Base-by-base conservation (phyloP, 2,888 invertebrate genomes). In the Melinaea menophilus region DNA sequence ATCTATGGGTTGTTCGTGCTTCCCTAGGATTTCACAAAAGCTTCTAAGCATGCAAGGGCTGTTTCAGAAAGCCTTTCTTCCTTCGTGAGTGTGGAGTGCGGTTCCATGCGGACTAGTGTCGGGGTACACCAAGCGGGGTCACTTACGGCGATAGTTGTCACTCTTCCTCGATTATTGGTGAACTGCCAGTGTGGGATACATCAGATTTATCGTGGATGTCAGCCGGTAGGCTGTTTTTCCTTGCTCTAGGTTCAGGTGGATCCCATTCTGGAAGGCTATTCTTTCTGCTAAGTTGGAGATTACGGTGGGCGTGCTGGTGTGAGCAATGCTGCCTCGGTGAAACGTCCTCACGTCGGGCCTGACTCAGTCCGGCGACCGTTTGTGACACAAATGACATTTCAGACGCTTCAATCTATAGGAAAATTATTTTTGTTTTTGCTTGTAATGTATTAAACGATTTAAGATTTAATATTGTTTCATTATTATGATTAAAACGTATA, bases 321-420 rank as follows among this genome's bases (percentile, higher is more conserved):
- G 90, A 87, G 81, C 90, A 90, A 79, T 90, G 90, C 72, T 90
- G 90, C 46, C 87, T 76, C 0, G 88, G 88, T 3, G 87, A 84
- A 0, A 80, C 79, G 46, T 90, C 88, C 62, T 88, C 86, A n/a
- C 88, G 85, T 2, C 87, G 78, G 47, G 85, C 75, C 72, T 90
- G 88, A 73, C 89, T 90, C 78, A 92, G 80, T 55, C 91, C 91
- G 34, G 92, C 92, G 65, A 91, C 92, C 51, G 92, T 92, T 88
- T 92, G 92, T 48, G 92, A 92, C 71, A 92, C 90, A 83, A 92
- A 92, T 70, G 92, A 91, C 92, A 92, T 92, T 75, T 66, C 63
- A 35, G 55, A 58, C n/a, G 37, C 62, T 61, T 64, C 60, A 59
- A 62, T 62, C 65, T 69, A 69, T 64, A 65, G 65, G 63, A 59